Evolutionary conservation across 2,888 invertebrate genomes (phyloP).

Genomic region (Aphidoletes aphidimyza): DNA sequence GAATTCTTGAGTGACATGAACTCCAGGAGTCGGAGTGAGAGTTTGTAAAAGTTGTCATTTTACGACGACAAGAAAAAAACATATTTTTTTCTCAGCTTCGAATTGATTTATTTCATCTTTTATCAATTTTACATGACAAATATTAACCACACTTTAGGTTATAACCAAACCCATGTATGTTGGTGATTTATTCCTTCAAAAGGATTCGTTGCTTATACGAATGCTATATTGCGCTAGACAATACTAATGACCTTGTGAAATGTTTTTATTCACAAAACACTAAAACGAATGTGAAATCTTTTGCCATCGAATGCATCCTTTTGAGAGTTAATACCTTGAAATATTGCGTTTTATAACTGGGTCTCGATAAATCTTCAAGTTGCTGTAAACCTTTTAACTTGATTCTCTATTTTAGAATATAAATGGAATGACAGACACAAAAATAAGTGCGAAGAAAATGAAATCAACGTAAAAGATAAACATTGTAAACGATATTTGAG

Average conservation of each 20-base stretch:
- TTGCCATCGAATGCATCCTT: background rate
- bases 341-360: conserved; percentile 7
- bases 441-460: conserved; percentile 32
- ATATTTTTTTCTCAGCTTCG: background rate
- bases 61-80: no score
- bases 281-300: background rate
- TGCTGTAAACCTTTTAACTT: background rate
- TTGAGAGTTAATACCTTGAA: background rate
- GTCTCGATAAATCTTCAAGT: background rate
- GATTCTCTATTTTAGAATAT: background rate
- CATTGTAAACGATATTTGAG: conserved; percentile 47
- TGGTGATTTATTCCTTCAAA: conserved; percentile 6
- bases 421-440: background rate
- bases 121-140: conserved; percentile 17
- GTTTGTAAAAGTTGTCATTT: background rate
- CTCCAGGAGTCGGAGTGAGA: background rate
- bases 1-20: background rate
- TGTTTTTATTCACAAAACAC: background rate
- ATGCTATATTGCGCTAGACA: background rate
- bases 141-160: background rate
- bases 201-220: background rate
- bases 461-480: conserved; percentile 11
- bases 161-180: background rate
- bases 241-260: conserved; percentile 37
- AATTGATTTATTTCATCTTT: conserved; percentile 31